phyloP scores from a whole-genome alignment of 2,113 vertebrate genomes.

The Nipponia nippon region DNA sequence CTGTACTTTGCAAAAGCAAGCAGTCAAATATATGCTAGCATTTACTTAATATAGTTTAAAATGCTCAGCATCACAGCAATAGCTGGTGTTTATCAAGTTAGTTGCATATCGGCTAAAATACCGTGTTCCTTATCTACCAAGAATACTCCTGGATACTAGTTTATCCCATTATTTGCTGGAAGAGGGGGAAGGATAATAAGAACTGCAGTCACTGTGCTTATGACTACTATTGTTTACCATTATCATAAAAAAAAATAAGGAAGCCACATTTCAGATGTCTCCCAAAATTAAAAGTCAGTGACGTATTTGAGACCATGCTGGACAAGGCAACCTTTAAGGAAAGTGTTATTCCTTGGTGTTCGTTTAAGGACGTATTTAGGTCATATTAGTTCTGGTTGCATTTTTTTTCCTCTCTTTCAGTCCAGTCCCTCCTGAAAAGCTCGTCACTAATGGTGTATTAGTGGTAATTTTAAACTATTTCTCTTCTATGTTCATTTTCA shows the following conservation, averaged over 20 bases:
- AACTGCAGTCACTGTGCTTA: not conserved
- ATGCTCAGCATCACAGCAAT: not conserved
- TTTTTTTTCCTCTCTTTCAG: conserved; percentile 60
- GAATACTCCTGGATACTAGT: not conserved
- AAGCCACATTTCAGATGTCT: not conserved
- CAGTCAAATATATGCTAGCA: not conserved
- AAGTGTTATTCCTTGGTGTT: not conserved
- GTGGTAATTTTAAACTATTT: conserved; percentile 67
- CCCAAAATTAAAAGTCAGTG: not conserved
- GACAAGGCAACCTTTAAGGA: not conserved
- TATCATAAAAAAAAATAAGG: not conserved
- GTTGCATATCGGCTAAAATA: not conserved
- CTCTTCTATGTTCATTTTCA: not conserved
- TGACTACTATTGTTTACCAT: not conserved
- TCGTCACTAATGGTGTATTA: conserved; percentile 74
- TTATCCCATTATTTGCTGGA: not conserved
- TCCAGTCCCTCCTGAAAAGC: conserved; percentile 64
- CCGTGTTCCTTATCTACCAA: not conserved
- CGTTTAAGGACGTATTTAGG: not conserved
- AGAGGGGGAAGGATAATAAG: not conserved
- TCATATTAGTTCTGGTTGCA: not conserved
- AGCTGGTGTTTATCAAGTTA: not conserved
- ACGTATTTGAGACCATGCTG: not conserved
- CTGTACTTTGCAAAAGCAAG: not conserved
- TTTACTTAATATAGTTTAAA: not conserved